These are phyloP conservation scores for Drosophila picticornis DNA, from an alignment of 2,888 invertebrate species.

Conservation along the genomic window DNA sequence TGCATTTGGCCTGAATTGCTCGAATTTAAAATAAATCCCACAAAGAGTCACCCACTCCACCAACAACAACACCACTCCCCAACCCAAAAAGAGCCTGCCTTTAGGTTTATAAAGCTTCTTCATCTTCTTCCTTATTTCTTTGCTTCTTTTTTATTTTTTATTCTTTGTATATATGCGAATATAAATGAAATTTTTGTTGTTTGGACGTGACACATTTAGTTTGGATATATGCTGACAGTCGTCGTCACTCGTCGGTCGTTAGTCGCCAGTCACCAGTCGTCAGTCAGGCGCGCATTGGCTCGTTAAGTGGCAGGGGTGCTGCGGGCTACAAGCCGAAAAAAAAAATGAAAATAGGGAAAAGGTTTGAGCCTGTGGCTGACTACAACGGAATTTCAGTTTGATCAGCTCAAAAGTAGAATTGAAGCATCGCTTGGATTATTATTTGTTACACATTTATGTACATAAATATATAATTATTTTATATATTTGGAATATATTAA, in stretches of 20 bases:
- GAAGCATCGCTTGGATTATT: neutral
- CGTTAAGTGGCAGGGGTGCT: constrained; percentile 44
- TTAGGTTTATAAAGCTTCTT: constrained; percentile 52
- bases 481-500: neutral
- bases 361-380: constrained; percentile 34
- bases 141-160: neutral
- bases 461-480: neutral
- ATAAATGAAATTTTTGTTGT: constrained; percentile 82
- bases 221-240: constrained; percentile 75
- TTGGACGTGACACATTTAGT: constrained; percentile 81
- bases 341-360: neutral
- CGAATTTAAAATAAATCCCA: constrained; percentile 70
- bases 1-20: constrained; percentile 70
- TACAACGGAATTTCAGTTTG: constrained; percentile 46
- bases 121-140: constrained; percentile 25
- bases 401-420: constrained; percentile 14
- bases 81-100: constrained; percentile 3
- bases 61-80: neutral
- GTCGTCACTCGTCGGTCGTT: constrained; percentile 22
- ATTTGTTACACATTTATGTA: neutral
- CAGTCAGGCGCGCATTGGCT: constrained; percentile 71
- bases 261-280: constrained; percentile 40
- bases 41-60: constrained; percentile 7
- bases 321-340: neutral
- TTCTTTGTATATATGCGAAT: constrained; percentile 64